phyloP scores from a whole-genome alignment of 2,113 vertebrate species.

The Sander vitreus region DNA sequence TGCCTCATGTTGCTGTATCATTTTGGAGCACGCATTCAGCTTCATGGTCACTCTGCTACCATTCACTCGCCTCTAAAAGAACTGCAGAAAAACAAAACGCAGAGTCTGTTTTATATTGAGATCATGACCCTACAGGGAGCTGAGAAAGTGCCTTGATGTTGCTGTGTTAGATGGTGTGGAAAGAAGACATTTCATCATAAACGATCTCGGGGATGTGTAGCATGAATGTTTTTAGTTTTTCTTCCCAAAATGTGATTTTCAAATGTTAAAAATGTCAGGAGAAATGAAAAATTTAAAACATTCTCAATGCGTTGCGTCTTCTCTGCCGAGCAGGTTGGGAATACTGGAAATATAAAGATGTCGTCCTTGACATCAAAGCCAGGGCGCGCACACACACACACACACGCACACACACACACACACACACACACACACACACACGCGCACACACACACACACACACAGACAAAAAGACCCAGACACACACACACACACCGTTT shows the following conservation, averaged over 20 bases:
- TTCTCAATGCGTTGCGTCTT: not conserved
- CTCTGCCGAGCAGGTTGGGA: not conserved
- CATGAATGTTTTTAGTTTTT: conserved; percentile 23
- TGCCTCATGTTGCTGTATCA: conserved; percentile 9
- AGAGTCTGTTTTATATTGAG: conserved; percentile 59
- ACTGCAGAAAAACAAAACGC: conserved; percentile 26
- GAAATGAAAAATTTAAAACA: conserved; percentile 51
- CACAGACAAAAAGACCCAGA: not conserved
- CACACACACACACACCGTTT: conserved; percentile 33
- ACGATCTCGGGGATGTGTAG: conserved; percentile 36
- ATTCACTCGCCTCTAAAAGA: conserved; percentile 31
- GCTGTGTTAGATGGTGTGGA: conserved; percentile 49
- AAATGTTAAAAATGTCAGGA: conserved; percentile 65
- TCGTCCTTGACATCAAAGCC: conserved; percentile 65
- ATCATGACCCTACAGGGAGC: conserved; percentile 59
- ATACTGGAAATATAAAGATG: conserved; percentile 57
- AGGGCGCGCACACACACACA: conserved; percentile 14
- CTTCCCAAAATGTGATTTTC: conserved; percentile 57
- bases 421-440: conserved; percentile 10
- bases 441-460: not conserved
- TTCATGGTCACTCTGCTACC: conserved; percentile 35
- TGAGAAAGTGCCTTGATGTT: conserved; percentile 14
- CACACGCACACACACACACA: conserved; percentile 24
- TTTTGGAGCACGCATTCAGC: conserved; percentile 21
- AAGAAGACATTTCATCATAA: conserved; percentile 52